A percentile compares a stretch with the other conserved stretches of the same genome.
Conservation (phyloP, 2,888 invertebrate species). For the Spialia ferax region DNA sequence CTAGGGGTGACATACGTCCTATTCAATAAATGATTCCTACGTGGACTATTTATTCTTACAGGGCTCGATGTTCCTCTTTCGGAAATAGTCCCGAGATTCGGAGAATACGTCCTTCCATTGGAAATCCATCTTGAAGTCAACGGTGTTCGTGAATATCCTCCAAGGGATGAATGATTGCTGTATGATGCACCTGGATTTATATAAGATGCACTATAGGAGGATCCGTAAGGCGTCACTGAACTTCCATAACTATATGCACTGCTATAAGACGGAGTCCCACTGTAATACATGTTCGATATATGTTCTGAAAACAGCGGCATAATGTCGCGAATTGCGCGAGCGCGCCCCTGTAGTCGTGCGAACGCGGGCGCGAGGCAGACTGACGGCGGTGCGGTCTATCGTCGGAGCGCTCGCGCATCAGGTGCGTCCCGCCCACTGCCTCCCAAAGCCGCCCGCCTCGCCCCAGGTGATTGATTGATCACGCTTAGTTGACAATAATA, state of each 20-base stretch:
- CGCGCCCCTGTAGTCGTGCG: constrained; percentile 51
- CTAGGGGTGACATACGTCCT: constrained; percentile 74
- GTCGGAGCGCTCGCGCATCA: constrained; percentile 54
- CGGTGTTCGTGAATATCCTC: constrained; percentile 85
- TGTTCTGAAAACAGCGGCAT: constrained; percentile 91
- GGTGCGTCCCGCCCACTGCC: constrained; percentile 59
- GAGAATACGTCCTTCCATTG: constrained; percentile 87
- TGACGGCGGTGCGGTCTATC: constrained; percentile 54
- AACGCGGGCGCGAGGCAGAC: constrained; percentile 66
- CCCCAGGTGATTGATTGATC: constrained; percentile 80
- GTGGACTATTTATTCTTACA: constrained; percentile 74
- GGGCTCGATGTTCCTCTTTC: constrained; percentile 71
- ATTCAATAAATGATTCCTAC: constrained; percentile 81
- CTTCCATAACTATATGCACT: constrained; percentile 79
- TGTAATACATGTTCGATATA: constrained; percentile 87
- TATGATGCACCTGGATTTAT: constrained; percentile 80
- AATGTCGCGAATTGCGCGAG: constrained; percentile 50
- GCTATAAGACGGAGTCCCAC: constrained; percentile 79
- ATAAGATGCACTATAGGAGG: constrained; percentile 81
- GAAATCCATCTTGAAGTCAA: constrained; percentile 72
- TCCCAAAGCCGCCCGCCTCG: constrained; percentile 52
- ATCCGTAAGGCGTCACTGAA: constrained; percentile 71
- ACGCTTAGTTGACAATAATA: constrained; percentile 74
- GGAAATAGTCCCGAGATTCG: constrained; percentile 91
- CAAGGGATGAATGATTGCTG: constrained; percentile 80